Evolutionary conservation across 2,113 vertebrate species (phyloP).

Genomic region (Ceyx cyanopectus): DNA sequence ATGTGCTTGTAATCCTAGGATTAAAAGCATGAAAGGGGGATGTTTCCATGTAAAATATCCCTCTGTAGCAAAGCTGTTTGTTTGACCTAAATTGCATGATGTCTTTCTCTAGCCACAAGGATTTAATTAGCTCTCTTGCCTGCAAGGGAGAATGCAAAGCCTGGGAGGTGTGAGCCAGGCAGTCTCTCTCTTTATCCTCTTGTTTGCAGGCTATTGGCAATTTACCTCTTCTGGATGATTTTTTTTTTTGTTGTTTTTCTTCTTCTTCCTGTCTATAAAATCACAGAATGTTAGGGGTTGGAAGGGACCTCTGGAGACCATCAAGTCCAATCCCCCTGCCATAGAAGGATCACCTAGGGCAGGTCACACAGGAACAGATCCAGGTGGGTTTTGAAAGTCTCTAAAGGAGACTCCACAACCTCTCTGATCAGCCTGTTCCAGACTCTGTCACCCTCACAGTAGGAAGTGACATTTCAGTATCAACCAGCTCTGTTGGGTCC

Average conservation of each 20-base stretch:
- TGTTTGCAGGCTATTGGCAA: not conserved
- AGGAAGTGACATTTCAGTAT: too few species aligned
- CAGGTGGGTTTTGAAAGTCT: too few species aligned
- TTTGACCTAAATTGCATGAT: not conserved
- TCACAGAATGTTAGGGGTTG: too few species aligned
- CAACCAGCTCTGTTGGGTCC: too few species aligned
- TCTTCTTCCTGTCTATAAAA: not conserved
- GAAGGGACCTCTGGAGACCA: too few species aligned
- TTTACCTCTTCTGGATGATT: not conserved
- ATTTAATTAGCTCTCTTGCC: slow-evolving; percentile 33
- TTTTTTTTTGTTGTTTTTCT: not conserved
- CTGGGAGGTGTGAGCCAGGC: not conserved
- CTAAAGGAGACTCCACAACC: too few species aligned
- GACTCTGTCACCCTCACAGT: too few species aligned
- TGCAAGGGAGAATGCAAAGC: not conserved
- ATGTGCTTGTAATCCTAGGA: not conserved
- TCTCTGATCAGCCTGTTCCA: too few species aligned
- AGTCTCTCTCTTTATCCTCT: not conserved
- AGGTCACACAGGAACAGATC: too few species aligned
- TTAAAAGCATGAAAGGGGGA: not conserved
- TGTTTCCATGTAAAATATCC: not conserved
- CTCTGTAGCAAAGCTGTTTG: not conserved
- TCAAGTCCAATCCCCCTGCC: too few species aligned
- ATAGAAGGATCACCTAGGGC: too few species aligned
- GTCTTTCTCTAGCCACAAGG: not conserved